Evolutionary conservation across 2,113 vertebrate species (phyloP).

Genomic region (Petroica traversi): DNA sequence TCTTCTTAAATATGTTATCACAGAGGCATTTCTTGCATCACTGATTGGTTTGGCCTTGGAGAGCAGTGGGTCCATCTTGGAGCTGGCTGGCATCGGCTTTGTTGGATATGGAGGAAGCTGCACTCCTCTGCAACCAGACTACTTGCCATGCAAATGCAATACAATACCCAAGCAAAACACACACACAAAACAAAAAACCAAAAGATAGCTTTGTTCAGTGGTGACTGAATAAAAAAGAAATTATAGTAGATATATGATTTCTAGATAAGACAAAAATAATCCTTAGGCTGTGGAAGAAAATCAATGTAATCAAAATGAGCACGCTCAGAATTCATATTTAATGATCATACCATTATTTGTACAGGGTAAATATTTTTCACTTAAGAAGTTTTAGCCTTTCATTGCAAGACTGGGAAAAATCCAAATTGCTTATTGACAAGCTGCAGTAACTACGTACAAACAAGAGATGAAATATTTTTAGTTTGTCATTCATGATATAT

Average conservation of each 20-base stretch:
- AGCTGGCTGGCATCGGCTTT: neutral
- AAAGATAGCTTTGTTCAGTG: neutral
- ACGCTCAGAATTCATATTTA: neutral
- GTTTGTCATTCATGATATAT: neutral
- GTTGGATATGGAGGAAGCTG: neutral
- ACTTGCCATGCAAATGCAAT: neutral
- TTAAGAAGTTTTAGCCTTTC: neutral
- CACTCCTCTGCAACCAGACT: neutral
- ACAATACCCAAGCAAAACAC: neutral
- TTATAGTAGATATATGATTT: neutral
- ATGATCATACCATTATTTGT: neutral
- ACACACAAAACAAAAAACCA: neutral
- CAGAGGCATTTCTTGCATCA: neutral
- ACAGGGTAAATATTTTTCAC: neutral
- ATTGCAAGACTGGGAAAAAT: neutral
- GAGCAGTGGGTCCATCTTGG: neutral
- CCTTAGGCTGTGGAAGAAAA: neutral
- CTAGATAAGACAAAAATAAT: neutral
- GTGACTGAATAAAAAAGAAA: neutral
- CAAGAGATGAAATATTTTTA: neutral
- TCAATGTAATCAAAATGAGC: neutral
- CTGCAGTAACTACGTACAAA: neutral
- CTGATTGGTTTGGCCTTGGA: neutral
- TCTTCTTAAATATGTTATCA: neutral
- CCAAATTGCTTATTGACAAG: conserved; percentile 31